These are phyloP conservation scores for Epinotia nisella DNA, from an alignment of 2,888 invertebrate genomes.

Conservation along the genomic window DNA sequence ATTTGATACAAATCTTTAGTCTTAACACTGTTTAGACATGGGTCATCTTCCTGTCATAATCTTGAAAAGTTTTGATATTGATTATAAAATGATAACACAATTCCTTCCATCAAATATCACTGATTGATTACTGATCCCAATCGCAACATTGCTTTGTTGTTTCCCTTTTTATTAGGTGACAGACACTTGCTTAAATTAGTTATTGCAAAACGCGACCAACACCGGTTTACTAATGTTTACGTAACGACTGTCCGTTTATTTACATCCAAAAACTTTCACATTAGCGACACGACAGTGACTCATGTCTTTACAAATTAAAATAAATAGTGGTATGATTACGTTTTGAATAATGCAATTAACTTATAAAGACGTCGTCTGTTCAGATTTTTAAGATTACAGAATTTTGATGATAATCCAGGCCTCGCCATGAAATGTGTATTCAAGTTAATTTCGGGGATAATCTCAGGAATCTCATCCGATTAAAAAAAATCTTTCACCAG, in stretches of 20 bases:
- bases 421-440: no score
- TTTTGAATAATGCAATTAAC: neutral
- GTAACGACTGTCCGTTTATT: constrained; percentile 24
- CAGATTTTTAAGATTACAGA: neutral
- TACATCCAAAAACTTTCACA: constrained; percentile 37
- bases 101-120: no score
- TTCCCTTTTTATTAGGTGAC: constrained; percentile 3
- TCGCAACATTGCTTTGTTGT: neutral
- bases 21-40: no score
- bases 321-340: neutral
- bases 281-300: constrained; percentile 33
- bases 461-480: no score
- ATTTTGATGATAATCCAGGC: neutral
- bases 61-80: no score
- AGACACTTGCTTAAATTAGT: constrained; percentile 9
- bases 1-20: no score
- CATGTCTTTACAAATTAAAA: constrained; percentile 7
- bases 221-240: constrained; percentile 29
- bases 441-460: no score
- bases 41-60: no score
- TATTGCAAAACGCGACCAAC: constrained; percentile 26
- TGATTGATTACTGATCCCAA: no score
- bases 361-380: neutral
- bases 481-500: no score
- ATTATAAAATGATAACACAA: no score